Evolutionary conservation across 2,113 vertebrate genomes (phyloP), one percentile per base, ranked within the genome.

Genomic region (Callithrix jacchus): DNA sequence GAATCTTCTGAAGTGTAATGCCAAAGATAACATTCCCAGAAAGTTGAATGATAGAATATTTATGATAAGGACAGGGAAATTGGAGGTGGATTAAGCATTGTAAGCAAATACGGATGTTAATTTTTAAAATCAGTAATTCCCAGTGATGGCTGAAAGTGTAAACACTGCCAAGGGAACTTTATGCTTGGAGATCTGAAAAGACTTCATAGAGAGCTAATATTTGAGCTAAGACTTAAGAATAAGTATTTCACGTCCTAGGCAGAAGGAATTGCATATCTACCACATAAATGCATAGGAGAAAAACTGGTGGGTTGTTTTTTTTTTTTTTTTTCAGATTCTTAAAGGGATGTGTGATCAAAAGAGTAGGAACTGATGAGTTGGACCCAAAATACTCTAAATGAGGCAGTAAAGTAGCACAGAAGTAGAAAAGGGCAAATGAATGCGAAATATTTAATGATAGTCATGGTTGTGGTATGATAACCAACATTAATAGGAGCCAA

Each of bases 81-180:
- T 91, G 30, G 73, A 82, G 12, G 54, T 93, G 61, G 23, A 61
- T 61, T 64, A 77, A 93, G 54, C 40, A 61, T 80, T 87, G 47
- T 80, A 83, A 83, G 21, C 56, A 89, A 68, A n/a, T 76, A 9
- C 88, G 42, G 47, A 71, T 94, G 81, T 92, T 92, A 87, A 76
- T 42, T 27, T 8, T 95, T 93, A 93, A 42, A 23, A 52, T 94
- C 11, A 73, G 27, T 81, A 20, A 87, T 82, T 87, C 12, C 61
- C 71, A 45, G 2, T 32, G 1, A 13, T 49, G 35, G 0, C 14
- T 93, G 79, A 73, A 87, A 68, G n/a, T 76, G 8, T 61, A 40
- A 42, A 56, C 66, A n/a, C 30, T 66, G 23, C 23, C 45, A 66
- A 42, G 25, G 49, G 74, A 81, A 1, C 23, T 18, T 42, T 77